Percentiles rank a stretch among this genome's conserved stretches.
Conservation (phyloP, 2,113 vertebrate genomes). For the Spilogale gracilis region DNA sequence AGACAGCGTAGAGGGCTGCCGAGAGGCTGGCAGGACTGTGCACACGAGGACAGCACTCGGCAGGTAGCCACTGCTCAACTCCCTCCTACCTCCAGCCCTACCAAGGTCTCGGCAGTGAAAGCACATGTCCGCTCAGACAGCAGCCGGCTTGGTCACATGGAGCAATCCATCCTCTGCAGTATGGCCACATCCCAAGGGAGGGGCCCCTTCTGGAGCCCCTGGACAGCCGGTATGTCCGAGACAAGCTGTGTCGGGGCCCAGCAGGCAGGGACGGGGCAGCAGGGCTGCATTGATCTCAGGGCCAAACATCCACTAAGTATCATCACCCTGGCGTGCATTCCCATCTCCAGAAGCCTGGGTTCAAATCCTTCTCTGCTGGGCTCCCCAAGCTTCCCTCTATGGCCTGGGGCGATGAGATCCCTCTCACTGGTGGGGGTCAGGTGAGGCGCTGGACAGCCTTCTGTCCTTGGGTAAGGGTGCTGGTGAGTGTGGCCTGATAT, state of each 20-base stretch:
- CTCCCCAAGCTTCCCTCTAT: background rate
- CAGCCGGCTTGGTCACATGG: background rate
- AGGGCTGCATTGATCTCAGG: background rate
- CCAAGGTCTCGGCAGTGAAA: background rate
- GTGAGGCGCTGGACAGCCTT: no score
- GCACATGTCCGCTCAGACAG: background rate
- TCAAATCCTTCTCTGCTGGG: background rate
- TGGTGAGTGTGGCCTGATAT: background rate
- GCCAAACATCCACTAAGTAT: background rate
- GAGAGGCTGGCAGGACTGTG: background rate
- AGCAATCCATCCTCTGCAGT: background rate
- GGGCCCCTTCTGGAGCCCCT: background rate
- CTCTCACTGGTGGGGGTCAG: background rate
- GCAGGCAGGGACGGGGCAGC: background rate
- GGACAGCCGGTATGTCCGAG: rapidly evolving
- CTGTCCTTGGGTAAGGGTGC: background rate
- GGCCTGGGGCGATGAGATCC: background rate
- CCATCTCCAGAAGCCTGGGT: background rate
- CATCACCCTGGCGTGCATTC: background rate
- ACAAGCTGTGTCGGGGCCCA: background rate
- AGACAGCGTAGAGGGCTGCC: no score
- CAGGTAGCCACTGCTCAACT: background rate
- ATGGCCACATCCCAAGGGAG: background rate
- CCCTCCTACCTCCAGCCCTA: rapidly evolving
- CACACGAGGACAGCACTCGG: rapidly evolving